Evolutionary conservation across 2,888 invertebrate species (phyloP), one percentile per base, ranked within the genome.

Genomic region (Rhodophaea formosa): DNA sequence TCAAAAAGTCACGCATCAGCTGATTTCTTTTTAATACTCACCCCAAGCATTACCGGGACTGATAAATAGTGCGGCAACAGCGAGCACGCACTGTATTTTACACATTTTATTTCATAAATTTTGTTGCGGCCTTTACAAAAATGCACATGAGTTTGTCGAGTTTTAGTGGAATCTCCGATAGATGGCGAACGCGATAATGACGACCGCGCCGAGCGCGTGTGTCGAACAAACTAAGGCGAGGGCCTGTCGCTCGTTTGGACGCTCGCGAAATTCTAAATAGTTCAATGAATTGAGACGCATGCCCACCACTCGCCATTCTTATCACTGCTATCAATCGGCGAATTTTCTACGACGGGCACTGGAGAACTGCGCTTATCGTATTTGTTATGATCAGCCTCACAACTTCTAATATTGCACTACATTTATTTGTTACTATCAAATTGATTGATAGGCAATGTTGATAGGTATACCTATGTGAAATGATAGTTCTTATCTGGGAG

Each of bases 61-160:
- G 64, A 83, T 62, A 53, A 73, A 76, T 55, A 88, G 65, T 35
- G 80, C 75, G 61, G 83, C 35, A 60, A 84, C 67, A 56, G 82
- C 77, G 60, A 88, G 69, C 23, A 83, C 64, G 75, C 84, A 86
- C 82, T 79, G 79, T 69, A 67, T 68, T 76, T 67, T 79, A 71
- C 80, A 86, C 90, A 91, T 91, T 84, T 87, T 89, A 75, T 82
- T 80, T 88, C 80, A 89, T 86, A 71, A 86, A 86, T 75, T 72
- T 76, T 59, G 63, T 64, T 68, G 65, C 70, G 68, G 72, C 62
- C 61, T 69, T 68, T 74, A 63, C 67, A 80, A 84, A 23, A 82
- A 83, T 82, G 77, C 82, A 87, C 87, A 82, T 87, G 73, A 78
- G 67, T 77, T 73, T 63, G 69, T 59, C 74, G 70, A 87, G 87